These are phyloP conservation scores for Alaudala cheleensis DNA, from an alignment of 2,113 vertebrate species.

Conservation along the genomic window DNA sequence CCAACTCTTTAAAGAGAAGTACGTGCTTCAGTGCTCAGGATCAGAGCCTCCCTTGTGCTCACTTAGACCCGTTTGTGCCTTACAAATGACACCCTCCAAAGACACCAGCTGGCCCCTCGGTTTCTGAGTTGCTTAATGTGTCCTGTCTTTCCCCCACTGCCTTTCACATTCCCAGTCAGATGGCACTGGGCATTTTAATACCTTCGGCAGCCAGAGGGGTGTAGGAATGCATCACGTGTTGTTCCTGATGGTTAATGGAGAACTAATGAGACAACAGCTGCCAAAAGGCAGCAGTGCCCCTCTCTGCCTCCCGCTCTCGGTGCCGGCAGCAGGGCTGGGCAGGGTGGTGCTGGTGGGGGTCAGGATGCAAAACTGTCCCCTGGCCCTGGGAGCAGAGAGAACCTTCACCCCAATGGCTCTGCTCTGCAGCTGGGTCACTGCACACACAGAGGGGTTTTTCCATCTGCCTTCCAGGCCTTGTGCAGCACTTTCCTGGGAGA, in stretches of 20 bases:
- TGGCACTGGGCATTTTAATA: neutral
- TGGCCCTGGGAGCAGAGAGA: slow-evolving; percentile 8
- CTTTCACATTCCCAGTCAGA: neutral
- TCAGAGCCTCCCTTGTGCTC: neutral
- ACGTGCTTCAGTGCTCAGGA: neutral
- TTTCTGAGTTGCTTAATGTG: neutral
- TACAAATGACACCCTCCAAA: neutral
- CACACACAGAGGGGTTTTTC: slow-evolving; percentile 9
- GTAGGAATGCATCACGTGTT: neutral
- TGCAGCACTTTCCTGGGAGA: neutral
- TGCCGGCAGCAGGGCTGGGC: neutral
- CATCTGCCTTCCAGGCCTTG: neutral
- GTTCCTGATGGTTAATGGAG: slow-evolving; percentile 5
- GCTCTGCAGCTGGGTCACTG: neutral
- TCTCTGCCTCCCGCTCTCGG: neutral
- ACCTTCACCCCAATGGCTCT: neutral
- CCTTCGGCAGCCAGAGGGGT: neutral
- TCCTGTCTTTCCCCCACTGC: neutral
- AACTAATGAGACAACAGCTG: slow-evolving; percentile 51
- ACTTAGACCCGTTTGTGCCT: neutral
- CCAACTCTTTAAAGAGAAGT: neutral
- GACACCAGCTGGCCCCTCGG: neutral
- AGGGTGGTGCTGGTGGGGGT: neutral
- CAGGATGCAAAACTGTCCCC: neutral
- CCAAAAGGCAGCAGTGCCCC: neutral